Base-by-base conservation (phyloP, 2,888 invertebrate species). In the Stenodera caucasica region DNA sequence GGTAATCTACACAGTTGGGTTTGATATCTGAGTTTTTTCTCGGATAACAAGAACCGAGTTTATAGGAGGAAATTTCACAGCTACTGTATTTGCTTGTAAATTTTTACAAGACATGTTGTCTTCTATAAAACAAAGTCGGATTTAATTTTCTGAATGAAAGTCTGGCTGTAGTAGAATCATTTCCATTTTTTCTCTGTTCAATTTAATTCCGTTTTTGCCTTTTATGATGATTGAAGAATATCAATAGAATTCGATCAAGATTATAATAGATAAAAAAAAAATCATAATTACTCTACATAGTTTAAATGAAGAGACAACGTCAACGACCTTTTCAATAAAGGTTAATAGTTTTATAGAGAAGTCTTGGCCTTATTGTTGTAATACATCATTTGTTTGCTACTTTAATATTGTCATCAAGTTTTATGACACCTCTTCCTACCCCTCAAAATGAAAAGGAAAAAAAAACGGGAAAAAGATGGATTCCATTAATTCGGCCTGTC, bases 1-100 rank as follows among this genome's bases (percentile, higher is more conserved):
- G 65, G 63, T 68, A 69, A 69, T 66, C 66, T 70, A 64, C 67
- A 61, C 56, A 57, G 56, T 50, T 53, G 50, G 45, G 15, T 45
- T 45, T 45, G 45, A 58, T 61, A 61, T 61, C 52, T 51, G 45
- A 61, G 26, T 61, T 50, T 57, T 54, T 53, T 57, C 50, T 29
- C 37, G 12, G 12, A 45, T 18, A 45, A 21, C 11, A 45, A 18
- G 18, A 18, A 15, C 11, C 11, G 21, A 11, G 45, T 21, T 45
- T 45, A 45, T 45, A 52, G 32, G 49, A 62, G 62, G 53, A 62
- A 62, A 58, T 62, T 62, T 62, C 58, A 58, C 58, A 58, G 55
- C 57, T 55, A 62, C 58, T 62, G 62, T 62, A 55, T 53, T 51
- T 53, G 53, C 53, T 56, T 56, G 56, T 52, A 56, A 57, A 57